Evolutionary conservation across 2,797 vertebrate genomes (phyloP).

Genomic region (Labroides dimidiatus): DNA sequence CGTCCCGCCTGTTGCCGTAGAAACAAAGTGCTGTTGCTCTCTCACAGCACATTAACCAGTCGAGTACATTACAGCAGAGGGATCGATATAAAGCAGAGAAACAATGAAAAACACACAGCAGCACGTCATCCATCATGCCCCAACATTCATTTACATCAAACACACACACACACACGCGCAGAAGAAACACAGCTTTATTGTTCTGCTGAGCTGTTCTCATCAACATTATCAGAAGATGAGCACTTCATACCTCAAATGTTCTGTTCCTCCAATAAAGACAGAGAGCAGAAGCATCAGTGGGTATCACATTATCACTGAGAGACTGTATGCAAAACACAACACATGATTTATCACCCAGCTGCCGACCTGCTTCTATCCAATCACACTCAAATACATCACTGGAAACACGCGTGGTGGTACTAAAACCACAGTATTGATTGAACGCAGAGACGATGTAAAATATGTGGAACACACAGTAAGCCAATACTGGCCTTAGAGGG

Average conservation of each 20-base stretch:
- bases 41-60: slow-evolving; percentile 15
- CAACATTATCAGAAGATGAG: not conserved
- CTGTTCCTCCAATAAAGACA: not conserved
- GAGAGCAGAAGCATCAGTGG: not conserved
- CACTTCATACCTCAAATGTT: not conserved
- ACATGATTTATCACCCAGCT: no score
- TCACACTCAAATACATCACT: no score
- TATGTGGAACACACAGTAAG: no score
- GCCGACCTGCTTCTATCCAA: no score
- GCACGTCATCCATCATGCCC: slow-evolving; percentile 12
- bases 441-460: no score
- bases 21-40: slow-evolving; percentile 15
- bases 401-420: no score
- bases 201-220: no score
- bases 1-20: slow-evolving; percentile 22
- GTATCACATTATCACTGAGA: not conserved
- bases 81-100: slow-evolving; percentile 32
- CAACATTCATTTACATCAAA: slow-evolving; percentile 1
- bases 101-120: slow-evolving; percentile 22
- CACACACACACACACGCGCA: not conserved
- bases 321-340: no score
- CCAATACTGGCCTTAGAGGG: no score
- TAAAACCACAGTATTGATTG: no score
- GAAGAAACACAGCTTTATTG: not conserved
- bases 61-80: slow-evolving; percentile 7